phyloP scores from a whole-genome alignment of 2,888 invertebrate species.

The Cremastinae sp. region DNA sequence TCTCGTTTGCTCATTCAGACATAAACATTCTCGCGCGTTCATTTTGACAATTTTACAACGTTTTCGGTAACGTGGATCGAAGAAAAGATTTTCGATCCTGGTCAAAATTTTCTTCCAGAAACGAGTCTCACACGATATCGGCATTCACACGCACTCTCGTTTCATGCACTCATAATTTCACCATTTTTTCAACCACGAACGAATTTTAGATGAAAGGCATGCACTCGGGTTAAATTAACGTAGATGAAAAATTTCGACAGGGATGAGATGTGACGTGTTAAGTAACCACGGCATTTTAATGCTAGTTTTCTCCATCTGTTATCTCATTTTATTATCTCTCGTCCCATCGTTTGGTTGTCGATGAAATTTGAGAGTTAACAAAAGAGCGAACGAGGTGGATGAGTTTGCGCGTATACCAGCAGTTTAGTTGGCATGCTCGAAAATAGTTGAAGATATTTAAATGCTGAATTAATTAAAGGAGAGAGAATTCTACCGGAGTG shows the following conservation, averaged over 20 bases:
- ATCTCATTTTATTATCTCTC: constrained; percentile 24
- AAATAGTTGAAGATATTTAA: constrained; percentile 6
- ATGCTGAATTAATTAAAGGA: constrained; percentile 27
- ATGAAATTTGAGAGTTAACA: constrained; percentile 12
- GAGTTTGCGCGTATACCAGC: constrained; percentile 5
- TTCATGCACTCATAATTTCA: constrained; percentile 46
- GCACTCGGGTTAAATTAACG: constrained; percentile 27
- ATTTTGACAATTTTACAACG: constrained; percentile 60
- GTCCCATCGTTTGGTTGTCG: neutral
- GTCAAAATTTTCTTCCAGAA: constrained; percentile 32
- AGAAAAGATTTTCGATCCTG: constrained; percentile 37
- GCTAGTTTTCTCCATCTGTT: constrained; percentile 60
- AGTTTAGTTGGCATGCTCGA: constrained; percentile 21
- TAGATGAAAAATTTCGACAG: constrained; percentile 38
- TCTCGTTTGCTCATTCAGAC: constrained; percentile 50
- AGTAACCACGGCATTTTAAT: constrained; percentile 73
- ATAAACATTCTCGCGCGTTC: constrained; percentile 60
- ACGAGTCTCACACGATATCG: constrained; percentile 36
- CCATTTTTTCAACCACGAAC: constrained; percentile 24
- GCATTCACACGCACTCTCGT: constrained; percentile 1
- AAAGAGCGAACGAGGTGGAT: constrained; percentile 11
- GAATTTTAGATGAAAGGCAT: constrained; percentile 12
- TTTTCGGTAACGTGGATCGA: constrained; percentile 35
- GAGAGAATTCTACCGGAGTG: constrained; percentile 36
- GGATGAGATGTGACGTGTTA: constrained; percentile 71